phyloP scores from a whole-genome alignment of 2,888 invertebrate genomes.

The Eudemis profundana region DNA sequence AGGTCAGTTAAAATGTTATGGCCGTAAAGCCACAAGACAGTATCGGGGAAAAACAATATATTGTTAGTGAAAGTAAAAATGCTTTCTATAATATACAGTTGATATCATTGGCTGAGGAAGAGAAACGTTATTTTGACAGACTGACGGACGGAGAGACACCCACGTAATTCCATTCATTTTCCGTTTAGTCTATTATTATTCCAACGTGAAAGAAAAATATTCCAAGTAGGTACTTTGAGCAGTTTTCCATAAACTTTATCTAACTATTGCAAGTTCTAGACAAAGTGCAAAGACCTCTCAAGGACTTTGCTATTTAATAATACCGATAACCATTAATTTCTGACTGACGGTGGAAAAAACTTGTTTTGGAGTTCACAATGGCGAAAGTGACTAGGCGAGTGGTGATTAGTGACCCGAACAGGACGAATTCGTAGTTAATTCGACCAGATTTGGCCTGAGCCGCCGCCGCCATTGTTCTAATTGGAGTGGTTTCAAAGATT shows the following conservation, averaged over 20 bases:
- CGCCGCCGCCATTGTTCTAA: conserved; percentile 48
- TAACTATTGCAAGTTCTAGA: neutral
- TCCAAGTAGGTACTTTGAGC: no score
- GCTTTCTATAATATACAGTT: no score
- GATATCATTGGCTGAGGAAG: no score
- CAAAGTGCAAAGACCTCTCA: neutral
- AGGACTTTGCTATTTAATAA: conserved; percentile 1
- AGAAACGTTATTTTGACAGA: no score
- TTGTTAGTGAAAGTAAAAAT: neutral
- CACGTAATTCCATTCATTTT: no score
- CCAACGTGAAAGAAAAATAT: no score
- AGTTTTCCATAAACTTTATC: no score
- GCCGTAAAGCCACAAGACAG: conserved; percentile 10
- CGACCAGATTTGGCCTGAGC: conserved; percentile 47
- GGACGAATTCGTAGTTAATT: conserved; percentile 56
- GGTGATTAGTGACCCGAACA: conserved; percentile 48
- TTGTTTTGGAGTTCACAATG: conserved; percentile 33
- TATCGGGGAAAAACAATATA: neutral
- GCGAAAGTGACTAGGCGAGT: conserved; percentile 30
- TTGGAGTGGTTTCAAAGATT: conserved; percentile 47
- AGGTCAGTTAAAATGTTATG: conserved; percentile 14
- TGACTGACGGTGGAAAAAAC: conserved; percentile 10
- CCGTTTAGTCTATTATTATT: no score
- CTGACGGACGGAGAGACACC: no score
- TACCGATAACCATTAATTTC: conserved; percentile 5